These are phyloP conservation scores for Pardalotus punctatus DNA, from an alignment of 2,113 vertebrate genomes.

Conservation along the genomic window DNA sequence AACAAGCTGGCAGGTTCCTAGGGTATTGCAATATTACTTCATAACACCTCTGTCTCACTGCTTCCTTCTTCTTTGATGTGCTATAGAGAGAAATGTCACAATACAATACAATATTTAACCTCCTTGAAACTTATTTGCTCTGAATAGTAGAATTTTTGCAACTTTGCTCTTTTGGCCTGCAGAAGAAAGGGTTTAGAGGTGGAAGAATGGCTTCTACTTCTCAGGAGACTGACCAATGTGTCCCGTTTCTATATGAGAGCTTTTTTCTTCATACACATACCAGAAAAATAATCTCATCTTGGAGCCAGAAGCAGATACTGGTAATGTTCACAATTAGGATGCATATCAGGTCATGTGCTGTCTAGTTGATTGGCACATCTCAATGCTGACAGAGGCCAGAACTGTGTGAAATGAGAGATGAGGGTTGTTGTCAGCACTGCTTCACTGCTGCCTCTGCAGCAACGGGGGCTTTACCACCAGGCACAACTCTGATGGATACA, in stretches of 20 bases:
- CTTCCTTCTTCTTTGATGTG: not conserved
- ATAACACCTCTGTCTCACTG: not conserved
- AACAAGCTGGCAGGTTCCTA: not conserved
- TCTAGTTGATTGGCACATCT: not conserved
- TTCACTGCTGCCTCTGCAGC: not conserved
- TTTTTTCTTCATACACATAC: not conserved
- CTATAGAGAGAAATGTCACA: not conserved
- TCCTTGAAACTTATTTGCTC: not conserved
- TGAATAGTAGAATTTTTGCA: not conserved
- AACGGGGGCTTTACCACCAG: fast-evolving
- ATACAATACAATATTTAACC: not conserved
- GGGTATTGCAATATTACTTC: not conserved
- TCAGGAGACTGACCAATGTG: not conserved
- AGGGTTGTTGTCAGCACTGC: not conserved
- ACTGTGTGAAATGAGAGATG: not conserved
- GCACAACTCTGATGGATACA: not conserved
- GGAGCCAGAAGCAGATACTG: not conserved
- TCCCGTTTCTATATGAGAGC: not conserved
- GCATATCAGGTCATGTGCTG: not conserved
- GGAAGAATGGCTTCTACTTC: not conserved
- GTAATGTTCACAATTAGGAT: not conserved
- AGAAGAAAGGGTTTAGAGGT: not conserved
- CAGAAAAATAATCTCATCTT: not conserved
- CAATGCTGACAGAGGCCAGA: not conserved
- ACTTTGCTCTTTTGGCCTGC: not conserved